A percentile compares a stretch with the other conserved stretches of the same genome.
phyloP scores from a whole-genome alignment of 2,113 vertebrate species.

The Struthidea cinerea region DNA sequence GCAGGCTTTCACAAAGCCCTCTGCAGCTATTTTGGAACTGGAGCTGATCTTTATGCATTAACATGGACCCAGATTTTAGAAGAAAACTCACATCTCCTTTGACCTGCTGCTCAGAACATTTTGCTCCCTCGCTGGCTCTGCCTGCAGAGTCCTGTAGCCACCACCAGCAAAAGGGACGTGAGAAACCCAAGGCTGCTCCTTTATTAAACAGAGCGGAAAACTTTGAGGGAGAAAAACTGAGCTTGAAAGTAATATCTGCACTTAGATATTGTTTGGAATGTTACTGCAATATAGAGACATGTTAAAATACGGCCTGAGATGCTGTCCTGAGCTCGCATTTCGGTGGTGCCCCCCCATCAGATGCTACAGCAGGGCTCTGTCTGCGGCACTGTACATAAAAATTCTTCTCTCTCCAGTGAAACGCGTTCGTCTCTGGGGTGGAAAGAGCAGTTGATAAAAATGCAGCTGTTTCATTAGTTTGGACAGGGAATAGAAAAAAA shows the following conservation, averaged over 20 bases:
- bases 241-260: slow-evolving; percentile 12
- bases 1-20: background rate
- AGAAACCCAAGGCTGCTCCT: background rate
- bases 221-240: background rate
- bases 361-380: background rate
- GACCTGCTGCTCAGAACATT: slow-evolving; percentile 32
- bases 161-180: background rate
- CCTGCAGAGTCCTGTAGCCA: background rate
- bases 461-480: background rate
- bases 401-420: background rate
- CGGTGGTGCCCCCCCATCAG: background rate
- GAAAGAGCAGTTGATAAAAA: slow-evolving; percentile 4
- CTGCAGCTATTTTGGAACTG: slow-evolving; percentile 20
- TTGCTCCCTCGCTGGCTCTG: background rate
- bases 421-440: background rate
- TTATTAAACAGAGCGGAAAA: background rate
- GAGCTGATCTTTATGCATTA: slow-evolving; percentile 17
- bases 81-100: background rate
- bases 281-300: background rate
- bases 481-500: background rate
- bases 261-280: background rate
- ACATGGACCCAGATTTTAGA: background rate
- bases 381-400: background rate
- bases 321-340: background rate
- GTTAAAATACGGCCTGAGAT: background rate